These are phyloP conservation scores for Oceanodroma leucorhoa DNA, from an alignment of 2,797 vertebrate genomes.

Conservation along the genomic window DNA sequence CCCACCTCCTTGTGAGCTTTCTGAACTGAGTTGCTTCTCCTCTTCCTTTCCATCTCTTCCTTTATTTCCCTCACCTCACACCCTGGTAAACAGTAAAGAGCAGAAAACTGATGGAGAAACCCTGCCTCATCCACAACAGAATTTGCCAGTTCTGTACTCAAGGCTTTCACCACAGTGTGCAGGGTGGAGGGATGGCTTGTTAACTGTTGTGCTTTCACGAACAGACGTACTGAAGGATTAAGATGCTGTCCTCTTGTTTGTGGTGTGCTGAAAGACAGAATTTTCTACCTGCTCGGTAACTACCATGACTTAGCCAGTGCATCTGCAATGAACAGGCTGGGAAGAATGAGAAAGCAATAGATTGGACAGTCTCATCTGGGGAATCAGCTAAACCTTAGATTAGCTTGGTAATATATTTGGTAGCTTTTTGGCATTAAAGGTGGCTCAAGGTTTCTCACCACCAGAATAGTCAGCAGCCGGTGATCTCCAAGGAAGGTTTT, in stretches of 20 bases:
- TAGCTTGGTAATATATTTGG: neutral
- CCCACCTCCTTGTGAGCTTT: neutral
- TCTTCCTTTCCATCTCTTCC: neutral
- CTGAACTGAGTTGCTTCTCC: neutral
- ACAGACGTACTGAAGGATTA: neutral
- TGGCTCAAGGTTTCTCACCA: neutral
- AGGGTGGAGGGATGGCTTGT: neutral
- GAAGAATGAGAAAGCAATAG: neutral
- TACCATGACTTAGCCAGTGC: neutral
- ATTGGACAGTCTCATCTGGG: neutral
- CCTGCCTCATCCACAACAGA: neutral
- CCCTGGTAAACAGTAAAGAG: neutral
- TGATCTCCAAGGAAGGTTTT: neutral
- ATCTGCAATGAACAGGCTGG: neutral
- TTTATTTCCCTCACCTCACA: neutral
- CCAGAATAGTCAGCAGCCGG: neutral
- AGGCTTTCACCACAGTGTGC: neutral
- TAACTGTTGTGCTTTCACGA: neutral
- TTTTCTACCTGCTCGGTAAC: neutral
- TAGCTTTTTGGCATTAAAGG: neutral
- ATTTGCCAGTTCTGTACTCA: neutral
- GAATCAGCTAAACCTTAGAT: neutral
- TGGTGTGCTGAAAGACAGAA: neutral
- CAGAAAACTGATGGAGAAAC: neutral
- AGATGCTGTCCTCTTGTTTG: neutral